Percentiles rank a stretch among this genome's conserved stretches.
These are phyloP conservation scores for Lophura swinhoii DNA, from an alignment of 2,797 vertebrate species.

Conservation along the genomic window DNA sequence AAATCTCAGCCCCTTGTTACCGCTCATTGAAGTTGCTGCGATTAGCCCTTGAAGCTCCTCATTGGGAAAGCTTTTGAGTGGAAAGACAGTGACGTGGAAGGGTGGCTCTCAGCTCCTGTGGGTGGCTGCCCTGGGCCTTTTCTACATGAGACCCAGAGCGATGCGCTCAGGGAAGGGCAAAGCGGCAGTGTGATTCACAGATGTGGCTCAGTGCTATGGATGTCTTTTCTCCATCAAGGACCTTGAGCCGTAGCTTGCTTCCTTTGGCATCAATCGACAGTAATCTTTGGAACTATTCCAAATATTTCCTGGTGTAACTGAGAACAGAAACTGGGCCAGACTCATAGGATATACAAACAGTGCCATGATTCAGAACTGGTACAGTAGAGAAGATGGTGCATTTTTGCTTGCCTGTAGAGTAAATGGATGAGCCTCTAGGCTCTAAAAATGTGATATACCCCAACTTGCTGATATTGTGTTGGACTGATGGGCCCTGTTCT, in stretches of 20 bases:
- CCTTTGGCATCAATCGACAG: background rate
- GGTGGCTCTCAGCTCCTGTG: background rate
- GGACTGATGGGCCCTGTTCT: background rate
- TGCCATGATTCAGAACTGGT: background rate
- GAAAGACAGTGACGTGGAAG: background rate
- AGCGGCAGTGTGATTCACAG: background rate
- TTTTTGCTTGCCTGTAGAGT: background rate
- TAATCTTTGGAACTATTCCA: conserved; percentile 3
- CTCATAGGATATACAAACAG: background rate
- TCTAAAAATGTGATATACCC: background rate
- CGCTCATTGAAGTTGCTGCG: background rate
- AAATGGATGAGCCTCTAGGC: background rate
- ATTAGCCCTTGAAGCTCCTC: background rate
- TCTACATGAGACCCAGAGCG: background rate
- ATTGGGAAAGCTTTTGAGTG: background rate
- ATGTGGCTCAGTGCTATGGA: background rate
- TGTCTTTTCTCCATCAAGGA: background rate
- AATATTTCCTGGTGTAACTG: background rate
- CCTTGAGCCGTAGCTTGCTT: background rate
- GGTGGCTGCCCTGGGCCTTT: background rate
- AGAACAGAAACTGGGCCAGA: background rate
- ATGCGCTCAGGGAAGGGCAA: background rate
- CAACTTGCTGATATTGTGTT: fast-evolving
- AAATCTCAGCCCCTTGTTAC: background rate
- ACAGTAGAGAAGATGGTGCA: background rate